Evolutionary conservation across 2,888 invertebrate genomes (phyloP), one percentile per base, ranked within the genome.

Genomic region (Petrophora chlorosata): DNA sequence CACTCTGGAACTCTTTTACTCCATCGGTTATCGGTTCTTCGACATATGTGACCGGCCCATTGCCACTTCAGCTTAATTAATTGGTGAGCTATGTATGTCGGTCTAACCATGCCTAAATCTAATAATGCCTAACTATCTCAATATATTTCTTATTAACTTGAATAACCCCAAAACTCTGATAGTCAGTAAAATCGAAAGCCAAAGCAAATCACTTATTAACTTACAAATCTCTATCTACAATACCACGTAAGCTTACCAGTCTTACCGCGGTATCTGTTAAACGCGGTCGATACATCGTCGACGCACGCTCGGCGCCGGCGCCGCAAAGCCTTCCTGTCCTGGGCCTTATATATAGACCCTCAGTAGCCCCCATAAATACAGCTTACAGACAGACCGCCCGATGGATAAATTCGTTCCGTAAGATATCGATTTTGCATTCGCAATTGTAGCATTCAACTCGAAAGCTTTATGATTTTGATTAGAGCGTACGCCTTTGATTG

Each of bases 291-390:
- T 54, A 45, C 23, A 34, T 39, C 41, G 41, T 28, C 16, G 19
- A 42, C 8, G 32, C 25, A 15, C 38, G 43, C 22, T 32, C 28
- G 19, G 40, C 51, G 45, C 44, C 39, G 53, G 49, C 50, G 53
- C 47, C 35, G 43, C 59, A 53, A 56, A 56, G 59, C 47, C 23
- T 19, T 28, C 32, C 40, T 49, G 41, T 41, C 35, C 29, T 5
- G 15, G 25, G 7, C 10, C 10, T 17, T 41, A 47, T 47, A 35
- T 41, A 25, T 25, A 36, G 25, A 28, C 17, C 40, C 32, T 53
- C 52, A 32, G 54, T 54, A 56, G 53, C 51, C 22, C 10, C 46
- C 48, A 61, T 61, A 61, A 61, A 60, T 52, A 53, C 40, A 23
- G 29, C 22, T 34, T 19, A 51, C 36, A 25, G 53, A 52, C 49